These are phyloP conservation scores for Cataglyphis altisquamis DNA, from an alignment of 2,888 invertebrate species.

Conservation along the genomic window DNA sequence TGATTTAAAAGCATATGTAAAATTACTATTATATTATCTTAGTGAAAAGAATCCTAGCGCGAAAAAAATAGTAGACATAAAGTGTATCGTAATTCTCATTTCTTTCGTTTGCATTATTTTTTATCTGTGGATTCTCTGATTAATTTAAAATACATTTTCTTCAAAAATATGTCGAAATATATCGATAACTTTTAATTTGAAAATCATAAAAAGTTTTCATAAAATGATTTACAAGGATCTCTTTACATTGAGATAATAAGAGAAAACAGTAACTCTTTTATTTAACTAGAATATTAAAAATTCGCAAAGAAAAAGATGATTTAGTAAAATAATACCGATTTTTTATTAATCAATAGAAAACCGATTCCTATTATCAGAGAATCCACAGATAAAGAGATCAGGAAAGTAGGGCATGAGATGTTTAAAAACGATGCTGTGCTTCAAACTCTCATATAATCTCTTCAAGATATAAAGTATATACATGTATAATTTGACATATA, in stretches of 20 bases:
- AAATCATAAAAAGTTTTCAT: background rate
- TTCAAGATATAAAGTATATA: background rate
- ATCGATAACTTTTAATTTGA: background rate
- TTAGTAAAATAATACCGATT: background rate
- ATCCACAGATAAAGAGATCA: conserved; percentile 3
- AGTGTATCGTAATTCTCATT: background rate
- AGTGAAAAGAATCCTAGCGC: background rate
- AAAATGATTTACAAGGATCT: background rate
- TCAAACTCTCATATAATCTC: background rate
- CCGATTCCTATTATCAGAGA: background rate
- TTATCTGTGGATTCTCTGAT: background rate
- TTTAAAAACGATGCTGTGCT: background rate
- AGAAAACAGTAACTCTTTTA: background rate
- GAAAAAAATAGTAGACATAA: background rate
- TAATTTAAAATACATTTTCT: background rate
- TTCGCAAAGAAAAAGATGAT: background rate
- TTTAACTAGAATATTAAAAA: background rate
- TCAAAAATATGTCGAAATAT: background rate
- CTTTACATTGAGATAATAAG: background rate
- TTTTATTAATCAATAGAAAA: background rate
- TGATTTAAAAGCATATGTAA: background rate
- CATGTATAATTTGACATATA: background rate
- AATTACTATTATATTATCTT: background rate
- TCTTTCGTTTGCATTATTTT: background rate
- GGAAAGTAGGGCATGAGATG: background rate